Evolutionary conservation across 2,113 vertebrate genomes (phyloP).

Genomic region (Toxotes jaculatrix): DNA sequence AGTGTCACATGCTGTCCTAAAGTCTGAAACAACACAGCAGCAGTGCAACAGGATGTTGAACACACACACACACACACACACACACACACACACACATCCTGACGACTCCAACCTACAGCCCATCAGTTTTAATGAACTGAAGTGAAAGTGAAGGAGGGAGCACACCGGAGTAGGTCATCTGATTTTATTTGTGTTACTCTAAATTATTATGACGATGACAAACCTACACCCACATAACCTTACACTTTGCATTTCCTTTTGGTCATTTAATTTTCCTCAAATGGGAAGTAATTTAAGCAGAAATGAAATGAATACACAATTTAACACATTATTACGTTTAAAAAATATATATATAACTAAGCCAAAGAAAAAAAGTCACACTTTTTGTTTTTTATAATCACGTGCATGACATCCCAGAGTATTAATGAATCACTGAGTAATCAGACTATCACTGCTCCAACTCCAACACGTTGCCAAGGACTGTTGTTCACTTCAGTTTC

Average conservation of each 20-base stretch:
- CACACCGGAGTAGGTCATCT: no score
- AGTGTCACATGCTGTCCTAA: neutral
- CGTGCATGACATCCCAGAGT: neutral
- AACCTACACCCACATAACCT: no score
- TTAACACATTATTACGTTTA: neutral
- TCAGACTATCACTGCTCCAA: neutral
- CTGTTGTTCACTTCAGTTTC: neutral
- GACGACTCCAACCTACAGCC: no score
- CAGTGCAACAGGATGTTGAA: slow-evolving; percentile 40
- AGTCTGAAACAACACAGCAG: slow-evolving; percentile 14
- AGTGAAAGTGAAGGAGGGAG: no score
- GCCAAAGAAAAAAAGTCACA: neutral
- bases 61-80: slow-evolving; percentile 20
- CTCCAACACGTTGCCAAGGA: neutral
- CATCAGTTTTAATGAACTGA: no score
- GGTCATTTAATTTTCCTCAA: neutral
- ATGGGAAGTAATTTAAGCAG: no score
- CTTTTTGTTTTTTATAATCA: neutral
- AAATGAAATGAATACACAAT: neutral
- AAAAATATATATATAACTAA: neutral
- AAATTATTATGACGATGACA: no score
- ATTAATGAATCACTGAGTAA: no score
- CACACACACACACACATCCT: neutral
- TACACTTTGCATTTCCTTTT: no score
- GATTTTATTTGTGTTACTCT: no score